These are phyloP conservation scores for Hystrix brachyura DNA, from an alignment of 2,113 vertebrate genomes.

Conservation along the genomic window DNA sequence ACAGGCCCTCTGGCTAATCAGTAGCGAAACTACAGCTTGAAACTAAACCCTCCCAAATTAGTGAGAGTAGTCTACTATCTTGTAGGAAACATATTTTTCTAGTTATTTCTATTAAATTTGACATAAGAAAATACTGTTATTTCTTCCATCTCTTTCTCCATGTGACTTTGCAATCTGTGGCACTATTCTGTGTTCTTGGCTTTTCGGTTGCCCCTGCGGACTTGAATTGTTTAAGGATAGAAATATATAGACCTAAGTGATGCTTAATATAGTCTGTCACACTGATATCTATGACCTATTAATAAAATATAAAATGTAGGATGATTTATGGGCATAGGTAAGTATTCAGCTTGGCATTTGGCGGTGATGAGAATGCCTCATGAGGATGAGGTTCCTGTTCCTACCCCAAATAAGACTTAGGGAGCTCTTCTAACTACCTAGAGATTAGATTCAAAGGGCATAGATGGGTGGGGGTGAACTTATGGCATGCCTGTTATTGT, in stretches of 20 bases:
- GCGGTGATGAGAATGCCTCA: not conserved
- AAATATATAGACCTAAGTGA: not conserved
- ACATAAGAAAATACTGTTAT: not conserved
- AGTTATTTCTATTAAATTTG: not conserved
- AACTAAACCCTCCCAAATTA: not conserved
- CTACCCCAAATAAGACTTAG: not conserved
- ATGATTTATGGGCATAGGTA: not conserved
- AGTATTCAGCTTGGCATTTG: not conserved
- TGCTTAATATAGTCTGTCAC: not conserved
- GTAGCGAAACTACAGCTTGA: not conserved
- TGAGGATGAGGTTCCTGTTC: not conserved
- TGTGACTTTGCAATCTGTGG: not conserved
- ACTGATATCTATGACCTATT: not conserved
- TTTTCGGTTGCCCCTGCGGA: not conserved
- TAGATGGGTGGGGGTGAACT: not conserved
- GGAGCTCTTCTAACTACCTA: not conserved
- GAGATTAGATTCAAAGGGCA: not conserved
- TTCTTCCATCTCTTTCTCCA: not conserved
- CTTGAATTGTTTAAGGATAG: not conserved
- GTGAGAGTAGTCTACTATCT: not conserved
- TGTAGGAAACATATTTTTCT: not conserved
- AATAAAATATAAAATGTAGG: not conserved
- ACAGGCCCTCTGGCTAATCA: not conserved
- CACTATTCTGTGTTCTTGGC: not conserved
- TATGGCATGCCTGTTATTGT: not conserved